Percentiles rank a stretch among this genome's conserved stretches.
These are phyloP conservation scores for Gopherus flavomarginatus DNA, from an alignment of 2,113 vertebrate genomes.

Conservation along the genomic window DNA sequence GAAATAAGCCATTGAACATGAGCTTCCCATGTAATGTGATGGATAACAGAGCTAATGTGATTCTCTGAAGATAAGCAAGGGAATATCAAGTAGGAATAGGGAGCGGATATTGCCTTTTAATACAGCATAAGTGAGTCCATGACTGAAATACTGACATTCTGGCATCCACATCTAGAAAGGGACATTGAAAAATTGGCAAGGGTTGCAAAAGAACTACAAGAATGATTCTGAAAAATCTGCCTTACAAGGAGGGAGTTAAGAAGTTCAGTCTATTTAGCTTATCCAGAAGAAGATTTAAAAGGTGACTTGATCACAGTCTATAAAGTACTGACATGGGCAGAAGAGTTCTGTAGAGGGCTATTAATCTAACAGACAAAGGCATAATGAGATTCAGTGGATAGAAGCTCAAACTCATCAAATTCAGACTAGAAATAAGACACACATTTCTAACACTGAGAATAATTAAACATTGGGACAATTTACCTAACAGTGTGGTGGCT, in stretches of 20 bases:
- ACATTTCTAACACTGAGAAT: background rate
- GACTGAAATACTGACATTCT: background rate
- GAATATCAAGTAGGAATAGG: background rate
- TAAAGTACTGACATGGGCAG: background rate
- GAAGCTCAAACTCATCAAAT: background rate
- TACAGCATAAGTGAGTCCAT: background rate
- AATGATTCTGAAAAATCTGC: background rate
- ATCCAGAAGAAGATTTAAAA: background rate
- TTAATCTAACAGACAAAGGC: background rate
- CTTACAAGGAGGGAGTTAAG: background rate
- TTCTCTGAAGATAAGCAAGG: background rate
- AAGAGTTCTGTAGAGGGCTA: background rate
- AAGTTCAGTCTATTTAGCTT: background rate
- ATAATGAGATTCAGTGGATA: background rate
- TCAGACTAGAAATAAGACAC: background rate
- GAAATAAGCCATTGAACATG: background rate
- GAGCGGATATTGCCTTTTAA: background rate
- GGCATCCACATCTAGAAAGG: background rate
- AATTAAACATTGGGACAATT: background rate
- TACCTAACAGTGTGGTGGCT: background rate
- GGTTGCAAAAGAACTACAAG: fast-evolving
- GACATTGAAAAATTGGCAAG: background rate
- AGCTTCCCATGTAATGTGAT: background rate
- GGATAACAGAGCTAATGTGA: background rate
- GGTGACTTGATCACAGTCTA: fast-evolving